Percentiles rank a stretch among this genome's conserved stretches.
Evolutionary conservation across 2,888 invertebrate genomes (phyloP).

Genomic region (Pollenia angustigena): DNA sequence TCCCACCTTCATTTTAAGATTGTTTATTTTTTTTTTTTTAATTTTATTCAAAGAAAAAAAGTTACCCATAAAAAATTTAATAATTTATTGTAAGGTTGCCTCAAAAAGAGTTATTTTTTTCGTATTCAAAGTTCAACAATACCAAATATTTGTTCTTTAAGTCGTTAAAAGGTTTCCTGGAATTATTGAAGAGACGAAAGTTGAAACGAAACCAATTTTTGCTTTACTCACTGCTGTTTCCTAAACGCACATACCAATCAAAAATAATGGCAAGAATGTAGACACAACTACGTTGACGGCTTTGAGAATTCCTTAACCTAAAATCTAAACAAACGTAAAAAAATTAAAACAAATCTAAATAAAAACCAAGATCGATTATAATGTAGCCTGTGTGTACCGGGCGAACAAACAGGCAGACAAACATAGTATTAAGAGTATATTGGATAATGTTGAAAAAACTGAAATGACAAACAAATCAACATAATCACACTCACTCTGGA

Average conservation of each 20-base stretch:
- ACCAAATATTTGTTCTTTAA: constrained; percentile 58
- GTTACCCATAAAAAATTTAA: constrained; percentile 14
- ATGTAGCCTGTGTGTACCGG: neutral
- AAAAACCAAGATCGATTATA: constrained; percentile 63
- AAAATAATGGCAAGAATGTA: constrained; percentile 68
- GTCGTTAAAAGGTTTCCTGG: constrained; percentile 53
- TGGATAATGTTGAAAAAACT: constrained; percentile 16
- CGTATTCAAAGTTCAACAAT: constrained; percentile 48
- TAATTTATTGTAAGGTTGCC: constrained; percentile 61
- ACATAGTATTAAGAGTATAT: neutral
- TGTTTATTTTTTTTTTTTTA: constrained; percentile 3
- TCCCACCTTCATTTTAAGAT: constrained; percentile 56
- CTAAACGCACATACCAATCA: constrained; percentile 61
- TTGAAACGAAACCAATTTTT: constrained; percentile 47
- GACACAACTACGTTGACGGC: constrained; percentile 71
- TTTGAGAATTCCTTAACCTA: constrained; percentile 62
- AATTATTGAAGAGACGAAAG: constrained; percentile 45
- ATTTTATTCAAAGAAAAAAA: constrained; percentile 21
- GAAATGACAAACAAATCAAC: constrained; percentile 52
- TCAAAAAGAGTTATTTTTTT: constrained; percentile 43
- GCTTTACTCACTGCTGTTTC: neutral
- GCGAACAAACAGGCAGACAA: neutral
- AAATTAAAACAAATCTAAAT: constrained; percentile 37
- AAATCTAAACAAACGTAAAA: constrained; percentile 60
- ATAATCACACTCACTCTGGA: constrained; percentile 8